Evolutionary conservation across 2,113 vertebrate species (phyloP).

Genomic region (Plotosus lineatus): DNA sequence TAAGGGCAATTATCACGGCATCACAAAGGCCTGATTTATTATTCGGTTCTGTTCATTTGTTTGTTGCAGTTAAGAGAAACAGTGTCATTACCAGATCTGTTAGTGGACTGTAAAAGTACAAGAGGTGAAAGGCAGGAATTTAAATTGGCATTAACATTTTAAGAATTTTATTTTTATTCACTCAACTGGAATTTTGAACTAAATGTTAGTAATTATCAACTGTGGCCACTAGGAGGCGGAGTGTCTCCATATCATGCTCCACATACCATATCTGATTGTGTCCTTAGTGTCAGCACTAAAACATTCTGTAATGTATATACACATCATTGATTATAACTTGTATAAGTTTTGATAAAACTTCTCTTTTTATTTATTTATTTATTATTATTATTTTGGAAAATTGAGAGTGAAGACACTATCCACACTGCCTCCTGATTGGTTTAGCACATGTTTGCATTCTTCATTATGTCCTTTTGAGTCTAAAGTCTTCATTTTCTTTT

Average conservation of each 20-base stretch:
- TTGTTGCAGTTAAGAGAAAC: not conserved
- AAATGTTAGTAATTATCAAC: not conserved
- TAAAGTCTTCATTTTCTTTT: slow-evolving; percentile 15
- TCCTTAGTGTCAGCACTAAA: not conserved
- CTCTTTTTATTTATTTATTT: not conserved
- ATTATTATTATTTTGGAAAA: not conserved
- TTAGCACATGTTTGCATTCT: slow-evolving; percentile 39
- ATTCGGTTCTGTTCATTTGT: not conserved
- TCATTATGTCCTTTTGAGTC: slow-evolving; percentile 19
- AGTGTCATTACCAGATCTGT: not conserved
- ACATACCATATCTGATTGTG: not conserved
- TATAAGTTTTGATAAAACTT: not conserved
- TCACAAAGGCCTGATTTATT: not conserved
- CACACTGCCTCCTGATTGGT: slow-evolving; percentile 29
- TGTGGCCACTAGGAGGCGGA: not conserved
- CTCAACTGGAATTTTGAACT: too few relatives aligned
- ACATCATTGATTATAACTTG: not conserved
- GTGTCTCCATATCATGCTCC: not conserved
- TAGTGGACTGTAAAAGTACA: not conserved
- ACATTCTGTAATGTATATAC: not conserved
- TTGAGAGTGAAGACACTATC: too few relatives aligned
- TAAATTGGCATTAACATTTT: not conserved
- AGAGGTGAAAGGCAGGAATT: not conserved
- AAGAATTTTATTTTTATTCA: not conserved
- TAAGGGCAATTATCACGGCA: not conserved